Evolutionary conservation across 2,888 invertebrate species (phyloP).

Genomic region (Drosophila paranaensis): DNA sequence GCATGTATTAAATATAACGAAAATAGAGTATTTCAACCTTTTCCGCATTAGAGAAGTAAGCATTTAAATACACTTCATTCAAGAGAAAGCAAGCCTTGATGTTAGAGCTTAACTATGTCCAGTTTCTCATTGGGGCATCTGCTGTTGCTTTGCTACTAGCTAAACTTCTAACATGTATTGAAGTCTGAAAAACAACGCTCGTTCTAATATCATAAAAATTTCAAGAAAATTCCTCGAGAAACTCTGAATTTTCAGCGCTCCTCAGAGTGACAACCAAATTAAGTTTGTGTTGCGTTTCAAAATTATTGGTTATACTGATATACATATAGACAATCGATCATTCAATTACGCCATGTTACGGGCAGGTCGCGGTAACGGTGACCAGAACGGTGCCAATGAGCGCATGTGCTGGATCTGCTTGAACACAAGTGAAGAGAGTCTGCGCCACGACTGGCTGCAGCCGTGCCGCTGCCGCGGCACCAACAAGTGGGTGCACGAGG

Average conservation of each 20-base stretch:
- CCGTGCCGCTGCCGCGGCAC: slow-evolving; percentile 68
- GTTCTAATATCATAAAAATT: slow-evolving; percentile 6
- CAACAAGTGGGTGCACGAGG: slow-evolving; percentile 66
- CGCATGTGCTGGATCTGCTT: slow-evolving; percentile 70
- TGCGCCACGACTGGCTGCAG: slow-evolving; percentile 54
- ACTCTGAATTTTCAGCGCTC: slow-evolving; percentile 13
- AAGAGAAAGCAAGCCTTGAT: not conserved
- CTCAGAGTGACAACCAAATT: slow-evolving; percentile 21
- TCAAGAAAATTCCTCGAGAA: slow-evolving; percentile 11
- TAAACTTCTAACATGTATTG: not conserved
- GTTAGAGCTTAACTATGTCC: too few relatives aligned
- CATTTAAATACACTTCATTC: not conserved
- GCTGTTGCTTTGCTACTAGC: not conserved
- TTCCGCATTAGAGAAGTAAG: not conserved
- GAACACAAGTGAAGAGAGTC: slow-evolving; percentile 44
- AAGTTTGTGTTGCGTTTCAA: slow-evolving; percentile 25
- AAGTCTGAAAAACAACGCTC: slow-evolving; percentile 6
- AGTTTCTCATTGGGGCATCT: not conserved
- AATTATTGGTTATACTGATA: slow-evolving; percentile 24
- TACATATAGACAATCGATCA: not conserved
- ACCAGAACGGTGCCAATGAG: slow-evolving; percentile 5
- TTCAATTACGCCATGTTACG: slow-evolving; percentile 20
- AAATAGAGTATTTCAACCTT: too few relatives aligned
- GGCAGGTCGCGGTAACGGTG: slow-evolving; percentile 17
- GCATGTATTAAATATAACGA: too few relatives aligned